Percentiles rank a stretch among this genome's conserved stretches.
Conservation (phyloP, 2,113 vertebrate genomes). For the Saccopteryx leptura region DNA sequence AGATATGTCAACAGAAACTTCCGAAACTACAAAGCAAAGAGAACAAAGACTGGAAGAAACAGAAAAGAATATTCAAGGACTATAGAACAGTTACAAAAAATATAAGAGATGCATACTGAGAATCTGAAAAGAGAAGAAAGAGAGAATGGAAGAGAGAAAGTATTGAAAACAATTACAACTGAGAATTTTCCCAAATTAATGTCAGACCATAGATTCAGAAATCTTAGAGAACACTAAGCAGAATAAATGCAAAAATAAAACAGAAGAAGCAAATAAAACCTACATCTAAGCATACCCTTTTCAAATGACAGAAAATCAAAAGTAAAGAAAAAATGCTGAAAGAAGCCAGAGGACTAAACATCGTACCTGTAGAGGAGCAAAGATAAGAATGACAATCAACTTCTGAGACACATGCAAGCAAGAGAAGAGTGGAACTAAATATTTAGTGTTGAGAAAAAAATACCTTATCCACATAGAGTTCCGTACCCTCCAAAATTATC, state of each 20-base stretch:
- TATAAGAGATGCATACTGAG: not conserved
- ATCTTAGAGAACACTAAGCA: not conserved
- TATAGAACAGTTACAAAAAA: not conserved
- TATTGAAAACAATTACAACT: slow-evolving; percentile 14
- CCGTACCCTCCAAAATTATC: not conserved
- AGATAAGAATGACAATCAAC: not conserved
- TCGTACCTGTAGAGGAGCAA: not conserved
- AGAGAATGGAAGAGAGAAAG: not conserved
- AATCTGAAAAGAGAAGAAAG: not conserved
- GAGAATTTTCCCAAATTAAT: not conserved
- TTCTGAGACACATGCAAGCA: not conserved
- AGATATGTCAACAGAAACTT: slow-evolving; percentile 4
- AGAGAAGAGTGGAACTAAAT: not conserved
- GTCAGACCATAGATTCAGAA: not conserved
- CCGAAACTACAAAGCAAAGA: slow-evolving; percentile 21
- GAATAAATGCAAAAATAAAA: not conserved
- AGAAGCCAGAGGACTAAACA: not conserved
- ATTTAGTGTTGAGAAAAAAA: not conserved
- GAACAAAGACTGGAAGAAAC: not conserved
- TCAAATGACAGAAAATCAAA: not conserved
- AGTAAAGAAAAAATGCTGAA: not conserved
- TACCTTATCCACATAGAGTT: not conserved
- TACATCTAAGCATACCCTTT: not conserved
- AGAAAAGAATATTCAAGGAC: not conserved
- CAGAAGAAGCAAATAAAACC: not conserved